phyloP scores from a whole-genome alignment of 2,797 vertebrate genomes.

The Furcifer pardalis region DNA sequence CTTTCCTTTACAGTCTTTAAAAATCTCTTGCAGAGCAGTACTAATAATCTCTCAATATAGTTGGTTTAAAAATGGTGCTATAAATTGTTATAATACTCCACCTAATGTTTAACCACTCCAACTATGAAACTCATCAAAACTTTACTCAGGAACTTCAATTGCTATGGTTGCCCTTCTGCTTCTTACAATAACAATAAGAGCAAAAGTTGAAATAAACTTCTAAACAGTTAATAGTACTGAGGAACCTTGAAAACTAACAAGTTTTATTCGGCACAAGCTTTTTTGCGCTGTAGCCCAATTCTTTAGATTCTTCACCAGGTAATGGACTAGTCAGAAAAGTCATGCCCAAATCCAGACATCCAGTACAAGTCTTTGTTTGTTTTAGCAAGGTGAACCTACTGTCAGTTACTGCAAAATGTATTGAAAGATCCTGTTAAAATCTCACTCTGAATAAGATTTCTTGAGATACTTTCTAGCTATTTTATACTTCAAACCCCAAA shows the following conservation, averaged over 20 bases:
- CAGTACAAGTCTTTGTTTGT: too few relatives aligned
- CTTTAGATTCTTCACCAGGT: not conserved
- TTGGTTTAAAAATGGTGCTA: not conserved
- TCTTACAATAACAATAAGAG: not conserved
- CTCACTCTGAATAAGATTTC: not conserved
- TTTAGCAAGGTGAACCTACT: not conserved
- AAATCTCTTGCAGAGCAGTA: slow-evolving; percentile 1
- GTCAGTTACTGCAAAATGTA: not conserved
- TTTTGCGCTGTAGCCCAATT: too few relatives aligned
- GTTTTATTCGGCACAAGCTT: too few relatives aligned
- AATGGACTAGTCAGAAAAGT: not conserved
- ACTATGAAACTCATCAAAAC: not conserved
- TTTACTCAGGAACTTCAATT: not conserved
- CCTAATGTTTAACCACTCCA: not conserved
- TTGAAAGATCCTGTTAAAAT: not conserved
- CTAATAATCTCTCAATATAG: slow-evolving; percentile 24
- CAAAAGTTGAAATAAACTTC: not conserved
- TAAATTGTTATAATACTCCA: not conserved
- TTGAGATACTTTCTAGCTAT: not conserved
- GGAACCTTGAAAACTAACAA: too few relatives aligned
- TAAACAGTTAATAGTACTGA: not conserved
- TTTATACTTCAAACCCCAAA: not conserved
- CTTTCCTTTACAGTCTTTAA: fast-evolving
- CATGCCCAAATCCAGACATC: not conserved
- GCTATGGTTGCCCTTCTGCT: not conserved